These are phyloP conservation scores for Penaeus indicus DNA, from an alignment of 1,140 invertebrate genomes.

Conservation along the genomic window DNA sequence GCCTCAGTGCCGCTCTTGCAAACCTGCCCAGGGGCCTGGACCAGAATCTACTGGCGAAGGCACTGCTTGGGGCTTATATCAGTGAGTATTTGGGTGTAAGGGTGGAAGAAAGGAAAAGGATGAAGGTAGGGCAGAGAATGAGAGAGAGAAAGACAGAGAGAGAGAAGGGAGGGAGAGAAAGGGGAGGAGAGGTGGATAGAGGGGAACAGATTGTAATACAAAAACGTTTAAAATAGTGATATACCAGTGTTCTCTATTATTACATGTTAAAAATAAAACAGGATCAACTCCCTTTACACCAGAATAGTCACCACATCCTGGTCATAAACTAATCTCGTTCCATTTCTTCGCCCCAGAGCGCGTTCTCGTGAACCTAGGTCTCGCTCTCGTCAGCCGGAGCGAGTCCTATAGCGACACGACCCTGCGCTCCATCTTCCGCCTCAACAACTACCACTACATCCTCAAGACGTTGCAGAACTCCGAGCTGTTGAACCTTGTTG, in stretches of 20 bases:
- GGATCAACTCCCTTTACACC: not conserved
- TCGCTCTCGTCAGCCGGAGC: conserved; percentile 76
- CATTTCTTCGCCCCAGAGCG: conserved; percentile 73
- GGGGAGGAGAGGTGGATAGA: not conserved
- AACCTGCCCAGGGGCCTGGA: conserved; percentile 42
- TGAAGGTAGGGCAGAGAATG: not conserved
- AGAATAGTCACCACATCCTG: not conserved
- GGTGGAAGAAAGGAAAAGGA: not conserved
- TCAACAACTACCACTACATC: conserved; percentile 95
- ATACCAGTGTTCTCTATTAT: too few species aligned
- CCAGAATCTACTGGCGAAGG: conserved; percentile 73
- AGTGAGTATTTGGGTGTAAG: conserved; percentile 67
- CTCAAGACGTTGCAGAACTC: conserved; percentile 89
- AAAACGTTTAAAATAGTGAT: too few species aligned
- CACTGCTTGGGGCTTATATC: conserved; percentile 82
- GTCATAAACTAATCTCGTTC: not conserved
- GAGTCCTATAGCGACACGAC: conserved; percentile 81
- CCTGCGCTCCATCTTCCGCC: conserved; percentile 86
- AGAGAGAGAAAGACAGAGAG: too few species aligned
- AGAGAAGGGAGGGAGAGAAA: not conserved
- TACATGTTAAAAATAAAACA: not conserved
- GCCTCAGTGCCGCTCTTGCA: conserved; percentile 20
- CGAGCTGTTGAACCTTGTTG: conserved; percentile 83
- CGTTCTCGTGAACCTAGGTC: conserved; percentile 86
- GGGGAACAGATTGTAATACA: too few species aligned